Conservation (phyloP, 2,888 invertebrate species). For the Drosophila macrospina region DNA sequence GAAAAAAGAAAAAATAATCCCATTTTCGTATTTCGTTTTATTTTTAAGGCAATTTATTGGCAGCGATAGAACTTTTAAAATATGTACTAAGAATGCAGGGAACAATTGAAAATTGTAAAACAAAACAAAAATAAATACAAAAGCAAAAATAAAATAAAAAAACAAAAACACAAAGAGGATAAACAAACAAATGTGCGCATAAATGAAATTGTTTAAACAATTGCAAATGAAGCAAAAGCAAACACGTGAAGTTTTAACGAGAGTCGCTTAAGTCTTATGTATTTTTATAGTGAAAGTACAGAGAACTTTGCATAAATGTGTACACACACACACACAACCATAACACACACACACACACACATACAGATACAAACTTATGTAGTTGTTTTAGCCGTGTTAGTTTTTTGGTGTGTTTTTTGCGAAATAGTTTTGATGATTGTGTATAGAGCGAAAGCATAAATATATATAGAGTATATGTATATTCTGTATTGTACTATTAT, state of each 20-base stretch:
- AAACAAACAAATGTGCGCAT: conserved; percentile 36
- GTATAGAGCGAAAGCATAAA: conserved; percentile 63
- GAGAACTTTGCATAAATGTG: conserved; percentile 37
- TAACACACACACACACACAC: conserved; percentile 18
- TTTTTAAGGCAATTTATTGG: conserved; percentile 35
- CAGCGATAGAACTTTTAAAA: conserved; percentile 53
- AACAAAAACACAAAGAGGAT: background rate
- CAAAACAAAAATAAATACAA: conserved; percentile 33
- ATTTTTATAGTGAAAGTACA: conserved; percentile 45
- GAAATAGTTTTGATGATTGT: conserved; percentile 67
- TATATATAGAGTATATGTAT: conserved; percentile 33
- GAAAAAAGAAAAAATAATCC: too few species aligned
- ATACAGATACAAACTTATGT: conserved; percentile 61
- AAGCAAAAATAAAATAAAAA: conserved; percentile 19
- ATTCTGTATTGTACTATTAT: conserved; percentile 64
- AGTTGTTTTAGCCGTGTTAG: conserved; percentile 77
- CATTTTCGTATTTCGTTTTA: conserved; percentile 24
- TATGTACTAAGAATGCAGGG: conserved; percentile 78
- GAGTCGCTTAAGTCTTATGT: conserved; percentile 45
- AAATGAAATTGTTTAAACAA: conserved; percentile 48
- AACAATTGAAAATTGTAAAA: conserved; percentile 81
- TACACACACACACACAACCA: conserved; percentile 17
- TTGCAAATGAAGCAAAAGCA: conserved; percentile 9
- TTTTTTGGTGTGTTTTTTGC: conserved; percentile 71
- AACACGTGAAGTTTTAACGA: conserved; percentile 40